Evolutionary conservation across 1,140 invertebrate species (phyloP).

Genomic region (Choristoneura fumiferana): DNA sequence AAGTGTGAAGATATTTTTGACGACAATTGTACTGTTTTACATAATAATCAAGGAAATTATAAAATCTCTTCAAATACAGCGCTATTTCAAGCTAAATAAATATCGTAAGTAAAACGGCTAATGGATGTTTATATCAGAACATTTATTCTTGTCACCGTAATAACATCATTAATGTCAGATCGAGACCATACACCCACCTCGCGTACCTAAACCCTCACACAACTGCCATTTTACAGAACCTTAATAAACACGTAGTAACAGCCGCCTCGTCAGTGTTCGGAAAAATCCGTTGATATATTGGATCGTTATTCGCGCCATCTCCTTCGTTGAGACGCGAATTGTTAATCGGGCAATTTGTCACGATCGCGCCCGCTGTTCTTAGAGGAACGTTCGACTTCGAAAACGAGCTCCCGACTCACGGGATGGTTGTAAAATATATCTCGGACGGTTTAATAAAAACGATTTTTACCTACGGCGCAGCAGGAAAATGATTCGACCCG

Average conservation of each 20-base stretch:
- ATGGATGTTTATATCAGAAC: no score
- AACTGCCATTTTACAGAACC: constrained; percentile 4
- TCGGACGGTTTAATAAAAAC: not conserved
- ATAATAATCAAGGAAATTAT: no score
- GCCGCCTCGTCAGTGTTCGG: constrained; percentile 57
- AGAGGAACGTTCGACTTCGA: constrained; percentile 60
- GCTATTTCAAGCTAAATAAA: no score
- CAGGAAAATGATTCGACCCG: no score
- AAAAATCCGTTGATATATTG: constrained; percentile 76
- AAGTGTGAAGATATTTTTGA: no score
- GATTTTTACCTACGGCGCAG: not conserved
- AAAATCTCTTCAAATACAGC: no score
- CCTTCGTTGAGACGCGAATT: constrained; percentile 58
- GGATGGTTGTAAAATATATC: constrained; percentile 11
- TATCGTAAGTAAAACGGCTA: no score
- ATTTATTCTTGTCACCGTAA: no score
- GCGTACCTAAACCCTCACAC: constrained; percentile 7
- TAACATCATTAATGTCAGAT: no score
- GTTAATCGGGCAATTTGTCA: constrained; percentile 75
- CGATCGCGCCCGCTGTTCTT: constrained; percentile 65
- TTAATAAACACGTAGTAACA: constrained; percentile 46
- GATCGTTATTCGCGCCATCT: constrained; percentile 71
- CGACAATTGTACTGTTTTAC: no score
- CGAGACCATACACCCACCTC: not conserved
- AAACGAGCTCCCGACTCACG: constrained; percentile 18